Conservation (phyloP, 2,113 vertebrate species). For the Syngnathus scovelli region DNA sequence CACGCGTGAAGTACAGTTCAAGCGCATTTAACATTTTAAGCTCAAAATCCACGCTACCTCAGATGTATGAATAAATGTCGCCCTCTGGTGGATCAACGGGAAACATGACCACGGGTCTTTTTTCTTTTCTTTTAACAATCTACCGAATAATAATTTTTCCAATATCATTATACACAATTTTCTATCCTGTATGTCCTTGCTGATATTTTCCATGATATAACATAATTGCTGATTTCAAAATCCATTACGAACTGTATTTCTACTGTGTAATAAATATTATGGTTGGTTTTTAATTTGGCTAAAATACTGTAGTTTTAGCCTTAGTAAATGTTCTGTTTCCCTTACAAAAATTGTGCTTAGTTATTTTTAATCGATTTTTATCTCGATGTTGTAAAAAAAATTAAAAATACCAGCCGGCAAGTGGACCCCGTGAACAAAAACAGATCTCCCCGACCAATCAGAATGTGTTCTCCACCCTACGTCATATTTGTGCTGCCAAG, state of each 20-base stretch:
- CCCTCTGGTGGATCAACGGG: constrained; percentile 30
- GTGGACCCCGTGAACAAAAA: not conserved
- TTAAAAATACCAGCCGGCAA: too few relatives aligned
- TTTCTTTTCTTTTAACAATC: not conserved
- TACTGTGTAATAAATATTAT: too few relatives aligned
- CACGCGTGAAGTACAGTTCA: not conserved
- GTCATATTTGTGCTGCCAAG: constrained; percentile 39
- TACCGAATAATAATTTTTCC: not conserved
- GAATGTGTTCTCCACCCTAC: not conserved
- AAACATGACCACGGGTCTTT: too few relatives aligned
- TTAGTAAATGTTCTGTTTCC: not conserved
- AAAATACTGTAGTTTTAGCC: too few relatives aligned
- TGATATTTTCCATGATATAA: not conserved
- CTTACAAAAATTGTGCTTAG: not conserved
- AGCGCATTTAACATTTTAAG: not conserved
- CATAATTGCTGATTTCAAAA: too few relatives aligned
- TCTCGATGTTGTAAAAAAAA: too few relatives aligned
- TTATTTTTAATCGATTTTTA: not conserved
- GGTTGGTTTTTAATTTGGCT: too few relatives aligned
- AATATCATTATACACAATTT: not conserved
- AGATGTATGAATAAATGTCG: constrained; percentile 17
- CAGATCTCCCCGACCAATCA: constrained; percentile 20
- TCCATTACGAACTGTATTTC: too few relatives aligned
- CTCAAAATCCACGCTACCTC: not conserved
- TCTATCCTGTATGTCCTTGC: not conserved